Conservation (phyloP, 2,888 invertebrate species). For the Tenthredo distinguenda region DNA sequence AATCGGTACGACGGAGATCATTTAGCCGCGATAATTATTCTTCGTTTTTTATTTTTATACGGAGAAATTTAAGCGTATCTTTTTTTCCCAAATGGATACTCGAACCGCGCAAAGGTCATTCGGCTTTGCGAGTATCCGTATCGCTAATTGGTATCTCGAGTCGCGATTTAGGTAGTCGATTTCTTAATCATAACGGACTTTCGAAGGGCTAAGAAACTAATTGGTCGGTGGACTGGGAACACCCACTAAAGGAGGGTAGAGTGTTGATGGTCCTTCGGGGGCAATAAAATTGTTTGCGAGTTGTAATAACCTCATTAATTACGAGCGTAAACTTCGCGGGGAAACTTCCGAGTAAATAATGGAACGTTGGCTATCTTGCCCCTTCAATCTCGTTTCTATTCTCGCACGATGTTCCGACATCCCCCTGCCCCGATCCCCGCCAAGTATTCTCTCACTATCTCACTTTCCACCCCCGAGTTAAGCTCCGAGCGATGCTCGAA, state of each 20-base stretch:
- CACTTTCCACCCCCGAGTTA: background rate
- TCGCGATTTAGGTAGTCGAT: background rate
- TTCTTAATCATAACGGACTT: conserved; percentile 43
- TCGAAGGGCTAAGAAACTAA: conserved; percentile 32
- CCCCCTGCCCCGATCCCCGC: background rate
- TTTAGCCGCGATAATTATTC: background rate
- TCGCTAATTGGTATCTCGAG: background rate
- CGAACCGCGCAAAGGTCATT: background rate
- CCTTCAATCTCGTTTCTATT: conserved; percentile 52
- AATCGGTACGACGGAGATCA: background rate
- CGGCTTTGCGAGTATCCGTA: background rate
- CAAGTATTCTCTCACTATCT: background rate
- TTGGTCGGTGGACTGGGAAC: conserved; percentile 15
- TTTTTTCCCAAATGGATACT: background rate
- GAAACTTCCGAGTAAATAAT: conserved; percentile 52
- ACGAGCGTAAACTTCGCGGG: conserved; percentile 44
- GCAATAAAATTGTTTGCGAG: conserved; percentile 55
- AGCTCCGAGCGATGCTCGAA: background rate
- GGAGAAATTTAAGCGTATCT: background rate
- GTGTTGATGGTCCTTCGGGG: conserved; percentile 53
- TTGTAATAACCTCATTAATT: conserved; percentile 55
- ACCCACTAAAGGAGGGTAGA: background rate
- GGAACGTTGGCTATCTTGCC: conserved; percentile 52
- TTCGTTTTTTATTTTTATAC: background rate
- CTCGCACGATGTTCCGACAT: conserved; percentile 37